Base-by-base conservation (phyloP, 2,113 vertebrate species). In the Bombycilla garrulus region DNA sequence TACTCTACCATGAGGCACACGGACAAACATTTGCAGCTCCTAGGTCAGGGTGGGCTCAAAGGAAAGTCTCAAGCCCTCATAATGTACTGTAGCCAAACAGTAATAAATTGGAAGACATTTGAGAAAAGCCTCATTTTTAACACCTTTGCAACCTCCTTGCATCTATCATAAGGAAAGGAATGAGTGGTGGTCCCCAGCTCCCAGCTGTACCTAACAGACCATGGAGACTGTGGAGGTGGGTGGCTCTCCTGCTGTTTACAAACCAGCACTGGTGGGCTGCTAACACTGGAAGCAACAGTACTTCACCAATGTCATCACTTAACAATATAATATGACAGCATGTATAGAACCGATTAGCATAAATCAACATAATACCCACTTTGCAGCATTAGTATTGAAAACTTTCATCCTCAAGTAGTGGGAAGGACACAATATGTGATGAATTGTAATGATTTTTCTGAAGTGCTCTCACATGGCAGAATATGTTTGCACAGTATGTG, bases 361-460 rank as follows among this genome's bases (percentile, higher is more conserved):
- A 96, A 96, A 97, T 98, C 97, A 98, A 95, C 95, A 86, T 97
- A 96, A 94, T 95, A 91, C 48, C 57, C 90, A 96, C 93, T 96
- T 97, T 73, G 79, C 94, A 91, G 87, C 87, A 80, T 96, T 92
- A 85, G 73, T 92, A 92, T 67, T 78, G 92, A 95, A 96, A 97
- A 97, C 57, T 95, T 97, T 93, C 86, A 91, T 94, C 84, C 92
- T 95, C 92, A 92, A 31, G 88, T 70, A 61, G 86, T 56, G 48
- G 47, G 42, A 38, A 40, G 38, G 26, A 87, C 81, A 91, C n/a
- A 80, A 42, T 58, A 12, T 25, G 11, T 53, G 79, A 93, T n/a
- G 64, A 92, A 92, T 72, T 51, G 54, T 21, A 62, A 94, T 62
- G 85, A 57, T 88, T 92, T 60, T 88, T 45, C 57, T 70, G 48